Evolutionary conservation across 1,140 invertebrate species (phyloP), one percentile per base, ranked within the genome.

Genomic region (Drosophila varians): DNA sequence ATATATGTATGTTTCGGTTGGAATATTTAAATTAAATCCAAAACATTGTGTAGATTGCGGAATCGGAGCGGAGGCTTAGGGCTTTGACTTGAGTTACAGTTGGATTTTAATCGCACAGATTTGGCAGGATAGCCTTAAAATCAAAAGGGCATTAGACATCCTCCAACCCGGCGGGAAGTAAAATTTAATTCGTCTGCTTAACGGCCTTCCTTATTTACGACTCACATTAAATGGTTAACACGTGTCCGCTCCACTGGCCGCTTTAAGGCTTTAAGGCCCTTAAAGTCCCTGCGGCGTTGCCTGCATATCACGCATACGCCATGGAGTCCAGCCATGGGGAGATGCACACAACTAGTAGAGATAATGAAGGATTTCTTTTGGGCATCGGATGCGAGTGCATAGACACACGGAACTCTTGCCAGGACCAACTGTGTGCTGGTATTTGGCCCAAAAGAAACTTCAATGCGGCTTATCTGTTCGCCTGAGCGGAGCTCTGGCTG

Each of bases 1-100:
- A 66, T 53, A 18, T 26, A 9, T 16, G 16, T 53, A 25, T 19
- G 48, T 56, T 45, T 49, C n/a, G n/a, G n/a, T n/a, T n/a, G n/a
- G n/a, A n/a, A n/a, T n/a, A 84, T 75, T 79, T 86, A 79, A 86
- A 86, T 84, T 72, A 84, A 84, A 79, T 84, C 75, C 78, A 62
- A 76, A 86, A 76, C 65, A 64, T 47, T 66, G 55, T 68, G 52
- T 11, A 40, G 52, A 76, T 70, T 74, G 53, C 23, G 55, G 60
- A 54, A 48, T 56, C 56, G 42, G 56, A 53, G 47, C 40, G 60
- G 18, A 45, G 57, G 49, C 18, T 18, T 31, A 8, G 12, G 47
- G n/a, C 61, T 36, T 14, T 14, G 34, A 43, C 53, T 36, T 48
- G 21, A 57, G 40, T 61, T 69, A 60, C 61, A 66, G 61, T 60